Percentiles rank a stretch among this genome's conserved stretches.
Conservation (phyloP, 2,888 invertebrate genomes). For the Boloria selene region DNA sequence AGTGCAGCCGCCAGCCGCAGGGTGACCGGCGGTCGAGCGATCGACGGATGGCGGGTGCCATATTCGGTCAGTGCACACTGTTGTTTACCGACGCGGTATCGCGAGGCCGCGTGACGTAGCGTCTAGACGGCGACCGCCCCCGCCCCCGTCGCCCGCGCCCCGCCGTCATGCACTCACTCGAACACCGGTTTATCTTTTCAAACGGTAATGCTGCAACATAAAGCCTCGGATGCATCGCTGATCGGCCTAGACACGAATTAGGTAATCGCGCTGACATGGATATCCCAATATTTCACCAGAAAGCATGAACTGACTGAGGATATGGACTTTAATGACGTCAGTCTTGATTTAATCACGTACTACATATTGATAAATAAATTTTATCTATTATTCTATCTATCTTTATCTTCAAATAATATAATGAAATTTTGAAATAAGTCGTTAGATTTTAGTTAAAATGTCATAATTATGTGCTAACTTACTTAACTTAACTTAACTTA, state of each 20-base stretch:
- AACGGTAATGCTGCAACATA: constrained; percentile 74
- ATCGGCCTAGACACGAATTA: constrained; percentile 42
- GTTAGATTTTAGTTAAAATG: too few species aligned
- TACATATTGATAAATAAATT: background rate
- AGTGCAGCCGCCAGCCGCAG: constrained; percentile 47
- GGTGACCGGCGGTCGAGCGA: constrained; percentile 59
- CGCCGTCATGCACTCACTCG: constrained; percentile 72
- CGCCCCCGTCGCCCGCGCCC: constrained; percentile 54
- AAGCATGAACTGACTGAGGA: background rate
- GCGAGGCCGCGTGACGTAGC: constrained; percentile 84
- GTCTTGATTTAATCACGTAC: too few species aligned
- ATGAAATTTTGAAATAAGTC: too few species aligned
- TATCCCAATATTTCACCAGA: constrained; percentile 23
- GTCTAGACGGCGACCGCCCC: constrained; percentile 71
- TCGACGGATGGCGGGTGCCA: constrained; percentile 64
- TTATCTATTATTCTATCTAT: too few species aligned
- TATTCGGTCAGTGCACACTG: constrained; percentile 82
- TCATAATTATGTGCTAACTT: too few species aligned
- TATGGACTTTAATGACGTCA: too few species aligned
- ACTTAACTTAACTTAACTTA: too few species aligned
- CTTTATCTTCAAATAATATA: background rate
- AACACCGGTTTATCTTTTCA: constrained; percentile 78
- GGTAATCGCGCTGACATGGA: constrained; percentile 29
- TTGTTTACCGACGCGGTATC: constrained; percentile 83
- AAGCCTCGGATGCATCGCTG: constrained; percentile 48